These are phyloP conservation scores for Alligator sinensis DNA, from an alignment of 2,113 vertebrate genomes.

Conservation along the genomic window DNA sequence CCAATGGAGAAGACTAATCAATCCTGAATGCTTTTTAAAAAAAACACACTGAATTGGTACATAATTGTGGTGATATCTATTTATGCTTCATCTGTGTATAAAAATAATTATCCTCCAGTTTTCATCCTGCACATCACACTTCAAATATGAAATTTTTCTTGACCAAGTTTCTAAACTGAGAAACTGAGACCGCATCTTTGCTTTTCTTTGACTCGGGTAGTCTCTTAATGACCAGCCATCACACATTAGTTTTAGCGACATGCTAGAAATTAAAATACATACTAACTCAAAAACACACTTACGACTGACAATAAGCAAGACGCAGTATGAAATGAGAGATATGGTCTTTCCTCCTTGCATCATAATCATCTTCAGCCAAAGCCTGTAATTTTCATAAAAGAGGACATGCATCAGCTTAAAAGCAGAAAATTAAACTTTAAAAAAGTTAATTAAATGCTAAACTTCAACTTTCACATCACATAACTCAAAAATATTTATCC, in stretches of 20 bases:
- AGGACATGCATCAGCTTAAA: conserved; percentile 1
- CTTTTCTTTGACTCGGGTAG: no score
- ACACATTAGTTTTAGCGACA: background rate
- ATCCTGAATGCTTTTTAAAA: background rate
- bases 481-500: background rate
- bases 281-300: conserved; percentile 69
- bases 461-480: background rate
- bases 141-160: background rate
- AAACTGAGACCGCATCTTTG: accelerated
- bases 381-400: conserved; percentile 66
- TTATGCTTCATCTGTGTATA: background rate
- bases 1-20: no score
- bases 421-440: background rate
- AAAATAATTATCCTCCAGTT: background rate
- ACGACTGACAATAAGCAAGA: conserved; percentile 98
- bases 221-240: no score
- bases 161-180: background rate
- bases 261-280: background rate
- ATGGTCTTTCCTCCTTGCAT: conserved; percentile 93
- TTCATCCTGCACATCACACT: background rate
- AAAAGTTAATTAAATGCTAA: background rate
- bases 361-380: conserved; percentile 83
- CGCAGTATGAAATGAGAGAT: conserved; percentile 98
- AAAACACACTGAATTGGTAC: background rate
- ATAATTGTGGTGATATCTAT: background rate